Conservation (phyloP, 2,113 vertebrate species). For the Cryptotis parvus region DNA sequence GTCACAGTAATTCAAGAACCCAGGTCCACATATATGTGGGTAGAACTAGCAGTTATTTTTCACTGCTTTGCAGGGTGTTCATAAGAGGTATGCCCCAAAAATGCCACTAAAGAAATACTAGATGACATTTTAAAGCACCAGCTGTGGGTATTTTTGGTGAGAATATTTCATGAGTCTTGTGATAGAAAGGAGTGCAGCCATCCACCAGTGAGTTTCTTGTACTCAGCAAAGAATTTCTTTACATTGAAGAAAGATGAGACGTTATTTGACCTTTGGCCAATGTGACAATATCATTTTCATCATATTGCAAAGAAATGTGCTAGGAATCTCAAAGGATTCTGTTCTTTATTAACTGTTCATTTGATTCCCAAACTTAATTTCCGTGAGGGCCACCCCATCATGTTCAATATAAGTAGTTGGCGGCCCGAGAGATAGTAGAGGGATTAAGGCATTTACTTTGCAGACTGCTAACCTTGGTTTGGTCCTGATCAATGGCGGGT, state of each 20-base stretch:
- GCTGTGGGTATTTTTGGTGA: constrained; percentile 36
- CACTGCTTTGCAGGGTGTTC: neutral
- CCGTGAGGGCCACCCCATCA: neutral
- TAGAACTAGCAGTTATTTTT: neutral
- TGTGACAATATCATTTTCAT: constrained; percentile 58
- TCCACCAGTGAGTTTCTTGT: constrained; percentile 31
- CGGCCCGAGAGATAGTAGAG: too few relatives aligned
- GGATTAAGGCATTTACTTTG: too few relatives aligned
- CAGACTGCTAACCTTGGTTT: too few relatives aligned
- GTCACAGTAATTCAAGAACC: constrained; percentile 37
- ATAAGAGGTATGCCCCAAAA: neutral
- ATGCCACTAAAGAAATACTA: constrained; percentile 1
- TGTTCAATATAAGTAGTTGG: neutral
- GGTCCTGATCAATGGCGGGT: too few relatives aligned
- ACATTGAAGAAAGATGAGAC: constrained; percentile 35
- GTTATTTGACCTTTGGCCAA: constrained; percentile 52
- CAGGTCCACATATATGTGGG: neutral
- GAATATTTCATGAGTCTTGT: constrained; percentile 13
- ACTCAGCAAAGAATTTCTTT: constrained; percentile 31
- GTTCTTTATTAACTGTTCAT: constrained; percentile 28
- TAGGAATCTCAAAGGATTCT: neutral
- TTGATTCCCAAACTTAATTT: constrained; percentile 24
- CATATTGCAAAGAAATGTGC: constrained; percentile 12
- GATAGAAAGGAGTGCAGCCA: neutral
- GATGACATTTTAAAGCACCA: constrained; percentile 4